Evolutionary conservation across 2,888 invertebrate genomes (phyloP).

Genomic region (Acheta domesticus): DNA sequence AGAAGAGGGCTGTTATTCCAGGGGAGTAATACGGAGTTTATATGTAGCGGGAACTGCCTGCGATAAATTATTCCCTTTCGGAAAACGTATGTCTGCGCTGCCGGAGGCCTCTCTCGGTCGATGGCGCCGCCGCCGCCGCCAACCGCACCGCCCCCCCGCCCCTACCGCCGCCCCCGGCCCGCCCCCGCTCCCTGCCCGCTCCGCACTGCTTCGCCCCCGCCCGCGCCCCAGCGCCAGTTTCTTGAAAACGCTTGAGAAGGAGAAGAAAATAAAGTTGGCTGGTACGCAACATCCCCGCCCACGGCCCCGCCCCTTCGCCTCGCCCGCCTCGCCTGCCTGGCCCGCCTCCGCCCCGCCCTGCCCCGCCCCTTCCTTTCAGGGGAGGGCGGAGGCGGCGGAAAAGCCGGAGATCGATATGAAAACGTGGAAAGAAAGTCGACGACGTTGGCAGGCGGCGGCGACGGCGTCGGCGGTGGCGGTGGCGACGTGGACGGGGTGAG

Average conservation of each 20-base stretch:
- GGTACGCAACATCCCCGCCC: conserved; percentile 18
- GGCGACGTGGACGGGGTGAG: background rate
- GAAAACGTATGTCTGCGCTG: conserved; percentile 8
- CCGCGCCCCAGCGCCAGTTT: background rate
- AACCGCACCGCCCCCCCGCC: background rate
- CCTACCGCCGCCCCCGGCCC: background rate
- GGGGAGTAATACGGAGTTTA: conserved; percentile 18
- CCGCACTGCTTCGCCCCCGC: background rate
- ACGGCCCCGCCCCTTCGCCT: background rate
- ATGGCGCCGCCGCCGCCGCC: background rate
- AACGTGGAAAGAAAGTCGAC: background rate
- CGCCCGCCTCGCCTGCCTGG: background rate
- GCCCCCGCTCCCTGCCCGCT: background rate
- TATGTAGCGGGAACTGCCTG: conserved; percentile 7
- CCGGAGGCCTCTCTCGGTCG: background rate
- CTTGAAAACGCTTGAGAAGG: background rate
- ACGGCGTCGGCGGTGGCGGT: background rate
- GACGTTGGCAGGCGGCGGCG: background rate
- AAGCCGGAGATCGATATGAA: conserved; percentile 18
- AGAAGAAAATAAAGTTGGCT: conserved; percentile 18
- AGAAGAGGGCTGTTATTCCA: conserved; percentile 18
- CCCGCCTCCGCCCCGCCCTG: background rate
- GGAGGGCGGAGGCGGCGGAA: background rate
- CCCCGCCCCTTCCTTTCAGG: background rate
- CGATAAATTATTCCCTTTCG: conserved; percentile 2